A percentile compares a stretch with the other conserved stretches of the same genome.
phyloP scores from a whole-genome alignment of 2,797 vertebrate species.

The Discoglossus pictus region DNA sequence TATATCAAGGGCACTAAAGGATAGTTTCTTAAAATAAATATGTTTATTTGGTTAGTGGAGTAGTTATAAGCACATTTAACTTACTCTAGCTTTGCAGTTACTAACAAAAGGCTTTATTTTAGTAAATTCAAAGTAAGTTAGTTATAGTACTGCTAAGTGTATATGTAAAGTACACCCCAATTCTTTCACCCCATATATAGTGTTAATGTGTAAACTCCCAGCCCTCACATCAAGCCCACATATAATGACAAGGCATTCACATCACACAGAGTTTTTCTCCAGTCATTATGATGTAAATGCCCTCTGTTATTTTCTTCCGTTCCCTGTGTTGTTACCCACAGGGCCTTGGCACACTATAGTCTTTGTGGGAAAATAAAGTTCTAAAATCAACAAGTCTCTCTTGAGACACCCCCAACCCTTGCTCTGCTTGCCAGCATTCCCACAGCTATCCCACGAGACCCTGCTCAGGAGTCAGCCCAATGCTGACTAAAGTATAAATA shows the following conservation, averaged over 20 bases:
- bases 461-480: not conserved
- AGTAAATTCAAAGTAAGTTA: no score
- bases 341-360: not conserved
- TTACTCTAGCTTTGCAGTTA: no score
- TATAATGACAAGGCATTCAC: not conserved
- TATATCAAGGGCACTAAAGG: no score
- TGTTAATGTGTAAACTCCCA: not conserved
- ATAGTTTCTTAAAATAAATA: no score
- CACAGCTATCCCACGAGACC: constrained; percentile 14
- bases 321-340: constrained; percentile 9
- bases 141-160: no score
- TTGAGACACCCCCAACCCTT: constrained; percentile 15
- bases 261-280: not conserved
- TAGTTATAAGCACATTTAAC: not conserved
- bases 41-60: no score
- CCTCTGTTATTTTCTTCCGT: not conserved
- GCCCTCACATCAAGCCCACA: not conserved
- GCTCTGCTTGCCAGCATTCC: constrained; percentile 29
- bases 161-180: no score
- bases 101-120: no score
- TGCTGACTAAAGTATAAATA: constrained; percentile 9
- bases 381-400: constrained; percentile 9
- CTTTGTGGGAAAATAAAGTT: constrained; percentile 43
- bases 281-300: constrained; percentile 3
- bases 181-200: not conserved